Base-by-base conservation (phyloP, 2,888 invertebrate genomes). In the Harpalus rubripes region DNA sequence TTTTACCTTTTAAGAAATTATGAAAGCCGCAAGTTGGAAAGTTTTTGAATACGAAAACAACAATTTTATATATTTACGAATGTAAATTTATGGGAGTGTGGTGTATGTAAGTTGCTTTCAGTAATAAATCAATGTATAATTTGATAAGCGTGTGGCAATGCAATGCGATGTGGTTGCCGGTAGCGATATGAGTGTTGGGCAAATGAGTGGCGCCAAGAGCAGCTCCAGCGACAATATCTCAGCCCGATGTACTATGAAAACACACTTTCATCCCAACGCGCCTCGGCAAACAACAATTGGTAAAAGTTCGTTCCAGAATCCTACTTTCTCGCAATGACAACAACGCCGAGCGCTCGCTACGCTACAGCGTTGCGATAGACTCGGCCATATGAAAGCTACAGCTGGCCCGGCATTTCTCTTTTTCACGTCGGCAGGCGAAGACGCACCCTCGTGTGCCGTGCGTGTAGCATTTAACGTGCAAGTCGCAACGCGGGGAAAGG, bases 221-320 rank as follows among this genome's bases (percentile, higher is more conserved):
- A 81, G 18, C 80, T 61, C 39, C 44, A 56, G 65, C 81, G 56
- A 68, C 81, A 61, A 79, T 79, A 65, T 65, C 65, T 32, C 65
- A 16, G 12, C 41, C 68, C 41, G 26, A 72, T 56, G 41, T 39
- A 41, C 72, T 72, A 82, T 72, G 72, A 72, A 79, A 84, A 84
- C 78, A 85, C 85, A 89, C 89, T 90, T 90, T 90, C 90, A 89
- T 89, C 89, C 88, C 88, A 86, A 85, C 85, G 85, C 85, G 85
- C 74, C 78, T 84, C 84, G 84, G 18, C 79, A 84, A 86, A 87
- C 86, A 86, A 89, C 88, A 89, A 89, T 88, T 87, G 90, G 90
- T 90, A 90, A 90, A 90, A 90, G 90, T 90, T 89, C 89, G 90
- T 90, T 90, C 90, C 88, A 89, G 87, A 90, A 90, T 89, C 90